Evolutionary conservation across 2,113 vertebrate species (phyloP).

Genomic region (Chloropsis cyanopogon): DNA sequence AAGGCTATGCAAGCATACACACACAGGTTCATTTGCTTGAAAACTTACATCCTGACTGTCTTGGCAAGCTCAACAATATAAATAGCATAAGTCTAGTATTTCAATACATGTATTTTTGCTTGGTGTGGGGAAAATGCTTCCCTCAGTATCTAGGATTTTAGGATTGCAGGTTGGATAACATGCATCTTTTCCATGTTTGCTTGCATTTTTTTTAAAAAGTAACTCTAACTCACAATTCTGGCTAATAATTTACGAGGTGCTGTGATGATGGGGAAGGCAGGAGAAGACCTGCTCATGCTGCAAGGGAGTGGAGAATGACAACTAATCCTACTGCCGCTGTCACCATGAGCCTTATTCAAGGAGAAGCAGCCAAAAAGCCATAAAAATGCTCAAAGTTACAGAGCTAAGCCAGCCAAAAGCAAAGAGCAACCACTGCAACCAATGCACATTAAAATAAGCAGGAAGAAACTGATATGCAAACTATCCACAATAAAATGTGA

Average conservation of each 20-base stretch:
- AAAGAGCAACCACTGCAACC: not conserved
- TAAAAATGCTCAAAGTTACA: not conserved
- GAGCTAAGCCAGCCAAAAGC: not conserved
- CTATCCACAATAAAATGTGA: not conserved
- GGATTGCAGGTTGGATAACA: not conserved
- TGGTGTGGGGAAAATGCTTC: not conserved
- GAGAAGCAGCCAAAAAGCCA: not conserved
- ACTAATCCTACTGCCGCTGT: not conserved
- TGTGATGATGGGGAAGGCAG: not conserved
- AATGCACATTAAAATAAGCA: not conserved
- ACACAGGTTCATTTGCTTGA: not conserved
- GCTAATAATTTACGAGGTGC: not conserved
- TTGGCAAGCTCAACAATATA: not conserved
- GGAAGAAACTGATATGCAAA: not conserved
- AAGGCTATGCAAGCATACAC: not conserved
- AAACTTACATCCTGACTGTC: slow-evolving; percentile 37
- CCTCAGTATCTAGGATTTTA: not conserved
- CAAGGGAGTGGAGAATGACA: not conserved
- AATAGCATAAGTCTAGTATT: not conserved
- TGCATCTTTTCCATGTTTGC: slow-evolving; percentile 59
- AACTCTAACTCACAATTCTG: not conserved
- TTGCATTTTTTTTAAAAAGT: not conserved
- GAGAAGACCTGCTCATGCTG: not conserved
- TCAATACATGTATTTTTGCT: not conserved
- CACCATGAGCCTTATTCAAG: not conserved